Evolutionary conservation across 2,797 vertebrate genomes (phyloP), one percentile per base, ranked within the genome.

Genomic region (Cryptoblepharus egeriae): DNA sequence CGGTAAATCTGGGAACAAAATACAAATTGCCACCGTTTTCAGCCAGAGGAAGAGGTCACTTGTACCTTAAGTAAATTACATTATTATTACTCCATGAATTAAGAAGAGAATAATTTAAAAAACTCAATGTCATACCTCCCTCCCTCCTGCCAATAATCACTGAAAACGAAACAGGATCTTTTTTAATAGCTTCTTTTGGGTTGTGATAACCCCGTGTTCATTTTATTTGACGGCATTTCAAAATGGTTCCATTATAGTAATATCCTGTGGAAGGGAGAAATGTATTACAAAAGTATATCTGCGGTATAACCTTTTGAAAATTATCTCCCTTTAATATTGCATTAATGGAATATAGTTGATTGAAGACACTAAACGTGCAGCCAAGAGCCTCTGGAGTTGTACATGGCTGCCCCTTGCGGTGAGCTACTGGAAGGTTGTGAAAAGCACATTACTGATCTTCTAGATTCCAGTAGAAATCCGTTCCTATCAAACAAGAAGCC

Each of bases 161-260:
- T 37, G 91, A 79, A 87, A 87, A 84, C 75, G 81, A 91, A 92
- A 85, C 30, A 67, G 74, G 72, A 86, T 89, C 87, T 68, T 79
- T n/a, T 85, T 81, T 89, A 89, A 93, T 92, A 83, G 82, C 77
- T 85, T 87, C 83, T 85, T 88, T 87, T 90, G 79, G 81, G 84
- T 90, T 93, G 74, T 77, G 83, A 72, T 88, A 88, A 69, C 81
- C 60, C 49, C 42, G 5, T 79, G 78, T n/a, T 0, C 10, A 84
- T 88, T 87, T 88, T 61, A 67, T 80, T 83, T 77, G 61, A 71
- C 88, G 61, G 79, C 89, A 90, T 94, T 91, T 92, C 91, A 89
- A 93, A 79, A 37, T 55, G 22, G 77, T 85, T 71, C 60, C 39
- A 87, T 87, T 76, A 18, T n/a, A 86, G 86, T 86, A 32, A 15